Conservation (phyloP, 2,797 vertebrate genomes). For the Pangasius sanitwongsei region DNA sequence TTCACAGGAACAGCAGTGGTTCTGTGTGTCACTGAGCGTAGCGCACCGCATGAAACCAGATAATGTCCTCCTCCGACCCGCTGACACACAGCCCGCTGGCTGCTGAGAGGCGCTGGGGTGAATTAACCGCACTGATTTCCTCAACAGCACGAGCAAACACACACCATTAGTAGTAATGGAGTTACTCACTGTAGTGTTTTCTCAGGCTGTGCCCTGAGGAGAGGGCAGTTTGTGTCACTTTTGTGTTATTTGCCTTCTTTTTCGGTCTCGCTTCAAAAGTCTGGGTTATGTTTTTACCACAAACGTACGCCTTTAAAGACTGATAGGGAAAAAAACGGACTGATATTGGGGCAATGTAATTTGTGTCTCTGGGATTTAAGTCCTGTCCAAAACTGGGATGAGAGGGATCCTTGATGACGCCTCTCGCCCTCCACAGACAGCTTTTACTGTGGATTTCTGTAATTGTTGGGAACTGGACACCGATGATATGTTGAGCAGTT, state of each 20-base stretch:
- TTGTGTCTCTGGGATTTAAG: not conserved
- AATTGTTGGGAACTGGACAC: too few species aligned
- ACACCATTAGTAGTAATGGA: conserved; percentile 56
- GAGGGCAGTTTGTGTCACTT: not conserved
- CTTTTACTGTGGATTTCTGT: too few species aligned
- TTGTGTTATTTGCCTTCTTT: not conserved
- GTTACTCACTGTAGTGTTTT: conserved; percentile 43
- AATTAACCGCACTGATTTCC: conserved; percentile 57
- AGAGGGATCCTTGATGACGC: too few species aligned
- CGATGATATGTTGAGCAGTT: too few species aligned
- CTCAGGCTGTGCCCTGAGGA: conserved; percentile 29
- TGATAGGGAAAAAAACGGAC: not conserved
- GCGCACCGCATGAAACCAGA: conserved; percentile 54
- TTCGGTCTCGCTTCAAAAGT: not conserved
- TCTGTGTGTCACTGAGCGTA: conserved; percentile 45
- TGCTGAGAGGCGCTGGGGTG: conserved; percentile 49
- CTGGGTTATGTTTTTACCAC: not conserved
- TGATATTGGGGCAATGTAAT: not conserved
- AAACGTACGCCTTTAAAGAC: not conserved
- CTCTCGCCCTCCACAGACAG: too few species aligned
- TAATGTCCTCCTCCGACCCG: conserved; percentile 47
- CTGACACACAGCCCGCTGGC: conserved; percentile 43
- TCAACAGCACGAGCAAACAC: conserved; percentile 55
- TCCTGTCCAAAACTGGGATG: not conserved
- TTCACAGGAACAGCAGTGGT: conserved; percentile 42